Conservation (phyloP, 1,140 invertebrate genomes). For the Cardiocondyla obscurior region DNA sequence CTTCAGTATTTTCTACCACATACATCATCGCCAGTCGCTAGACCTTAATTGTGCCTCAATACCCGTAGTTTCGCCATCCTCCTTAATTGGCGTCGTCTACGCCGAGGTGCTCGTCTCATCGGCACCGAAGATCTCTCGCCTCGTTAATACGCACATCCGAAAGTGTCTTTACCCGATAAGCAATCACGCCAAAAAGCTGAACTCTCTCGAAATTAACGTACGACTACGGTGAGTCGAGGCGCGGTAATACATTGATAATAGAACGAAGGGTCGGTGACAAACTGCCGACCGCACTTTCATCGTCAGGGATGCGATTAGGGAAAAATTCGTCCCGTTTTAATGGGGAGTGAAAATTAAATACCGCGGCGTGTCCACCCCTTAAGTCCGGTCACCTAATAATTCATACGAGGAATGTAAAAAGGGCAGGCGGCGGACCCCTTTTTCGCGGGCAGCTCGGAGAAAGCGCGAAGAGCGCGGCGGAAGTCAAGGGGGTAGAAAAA, state of each 20-base stretch:
- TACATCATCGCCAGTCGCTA: slow-evolving; percentile 80
- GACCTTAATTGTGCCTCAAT: slow-evolving; percentile 79
- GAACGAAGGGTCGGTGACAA: slow-evolving; percentile 71
- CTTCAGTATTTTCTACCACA: slow-evolving; percentile 83
- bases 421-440: slow-evolving; percentile 56
- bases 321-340: slow-evolving; percentile 73
- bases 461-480: slow-evolving; percentile 59
- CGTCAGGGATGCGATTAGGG: slow-evolving; percentile 72
- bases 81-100: slow-evolving; percentile 78
- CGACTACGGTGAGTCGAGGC: slow-evolving; percentile 11
- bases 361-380: slow-evolving; percentile 76
- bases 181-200: slow-evolving; percentile 8
- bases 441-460: slow-evolving; percentile 14
- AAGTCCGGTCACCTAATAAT: slow-evolving; percentile 75
- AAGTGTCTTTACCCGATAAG: slow-evolving; percentile 22
- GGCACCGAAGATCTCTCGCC: slow-evolving; percentile 42
- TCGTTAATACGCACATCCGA: slow-evolving; percentile 21
- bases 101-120: slow-evolving; percentile 54
- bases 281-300: slow-evolving; percentile 73
- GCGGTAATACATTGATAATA: slow-evolving; percentile 68
- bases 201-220: slow-evolving; percentile 57
- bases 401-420: slow-evolving; percentile 78
- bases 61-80: slow-evolving; percentile 72
- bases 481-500: slow-evolving; percentile 72
- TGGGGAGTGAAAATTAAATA: slow-evolving; percentile 77